A percentile compares a stretch with the other conserved stretches of the same genome.
phyloP scores from a whole-genome alignment of 2,797 vertebrate genomes.

The Propithecus perrieri region DNA sequence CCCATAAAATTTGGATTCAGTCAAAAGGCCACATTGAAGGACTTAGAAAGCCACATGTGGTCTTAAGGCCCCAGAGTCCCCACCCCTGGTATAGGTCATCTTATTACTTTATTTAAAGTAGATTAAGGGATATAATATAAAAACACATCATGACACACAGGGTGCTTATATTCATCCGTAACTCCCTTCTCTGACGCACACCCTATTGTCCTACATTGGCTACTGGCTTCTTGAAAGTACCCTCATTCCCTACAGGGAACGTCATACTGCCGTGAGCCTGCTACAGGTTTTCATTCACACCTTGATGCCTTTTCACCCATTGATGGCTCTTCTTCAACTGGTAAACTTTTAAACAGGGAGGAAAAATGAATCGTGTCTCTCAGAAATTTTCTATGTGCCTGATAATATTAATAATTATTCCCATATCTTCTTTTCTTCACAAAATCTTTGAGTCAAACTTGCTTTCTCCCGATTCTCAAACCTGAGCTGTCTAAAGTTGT shows the following conservation, averaged over 20 bases:
- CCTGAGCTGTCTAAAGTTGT: background rate
- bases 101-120: background rate
- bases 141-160: background rate
- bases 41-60: no score
- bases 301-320: background rate
- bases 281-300: background rate
- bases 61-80: no score
- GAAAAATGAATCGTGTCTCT: background rate
- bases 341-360: background rate
- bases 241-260: background rate
- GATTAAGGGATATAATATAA: background rate
- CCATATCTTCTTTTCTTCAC: background rate
- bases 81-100: background rate
- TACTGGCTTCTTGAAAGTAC: background rate
- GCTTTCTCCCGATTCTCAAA: background rate
- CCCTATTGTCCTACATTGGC: accelerated
- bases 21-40: no score
- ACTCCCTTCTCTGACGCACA: background rate
- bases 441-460: background rate
- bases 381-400: background rate
- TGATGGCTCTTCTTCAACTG: background rate
- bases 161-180: background rate
- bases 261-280: no score
- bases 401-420: background rate
- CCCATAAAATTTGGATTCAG: no score